Conservation (phyloP, 2,888 invertebrate species). For the Polydrusus pterygomalis region DNA sequence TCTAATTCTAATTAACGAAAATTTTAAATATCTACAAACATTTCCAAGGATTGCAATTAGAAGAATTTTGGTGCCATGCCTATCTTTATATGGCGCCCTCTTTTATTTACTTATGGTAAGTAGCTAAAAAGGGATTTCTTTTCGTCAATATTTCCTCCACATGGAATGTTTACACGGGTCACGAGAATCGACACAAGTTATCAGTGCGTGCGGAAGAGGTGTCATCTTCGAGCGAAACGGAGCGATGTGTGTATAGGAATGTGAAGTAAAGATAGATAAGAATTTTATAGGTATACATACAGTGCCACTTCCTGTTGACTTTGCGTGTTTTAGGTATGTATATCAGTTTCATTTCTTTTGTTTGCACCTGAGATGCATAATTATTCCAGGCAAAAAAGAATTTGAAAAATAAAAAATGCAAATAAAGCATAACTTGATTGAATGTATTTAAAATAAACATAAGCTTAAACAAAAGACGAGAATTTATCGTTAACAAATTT, state of each 20-base stretch:
- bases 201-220: conserved; percentile 30
- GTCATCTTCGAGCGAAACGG: conserved; percentile 18
- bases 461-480: neutral
- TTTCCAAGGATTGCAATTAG: conserved; percentile 7
- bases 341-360: conserved; percentile 19
- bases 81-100: conserved; percentile 24
- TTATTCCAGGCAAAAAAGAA: too few relatives aligned
- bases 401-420: too few relatives aligned
- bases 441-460: neutral
- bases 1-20: too few relatives aligned
- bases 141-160: conserved; percentile 40
- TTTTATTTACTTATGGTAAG: conserved; percentile 33
- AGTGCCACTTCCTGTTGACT: conserved; percentile 38
- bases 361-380: neutral
- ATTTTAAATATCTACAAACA: neutral
- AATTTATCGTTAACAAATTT: conserved; percentile 13
- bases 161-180: conserved; percentile 40
- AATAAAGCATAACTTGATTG: too few relatives aligned
- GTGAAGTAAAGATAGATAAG: conserved; percentile 26
- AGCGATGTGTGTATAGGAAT: conserved; percentile 14
- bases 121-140: conserved; percentile 23
- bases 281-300: conserved; percentile 27
- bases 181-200: conserved; percentile 21
- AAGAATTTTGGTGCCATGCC: conserved; percentile 10
- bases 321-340: conserved; percentile 24